Conservation (phyloP, 2,888 invertebrate genomes). For the Philopedon plagiatum region DNA sequence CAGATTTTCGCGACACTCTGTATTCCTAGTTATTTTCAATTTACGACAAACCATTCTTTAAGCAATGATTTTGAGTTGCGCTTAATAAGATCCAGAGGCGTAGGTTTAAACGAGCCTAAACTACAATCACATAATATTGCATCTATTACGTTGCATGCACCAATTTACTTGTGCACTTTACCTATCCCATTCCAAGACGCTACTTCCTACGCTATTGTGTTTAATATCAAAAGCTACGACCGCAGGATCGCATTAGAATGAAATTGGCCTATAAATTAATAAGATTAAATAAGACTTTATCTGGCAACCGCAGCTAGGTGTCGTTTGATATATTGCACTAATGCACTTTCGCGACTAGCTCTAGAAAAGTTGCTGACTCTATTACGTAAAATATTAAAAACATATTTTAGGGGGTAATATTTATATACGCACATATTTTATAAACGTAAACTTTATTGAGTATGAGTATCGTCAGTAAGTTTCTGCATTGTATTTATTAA, state of each 20-base stretch:
- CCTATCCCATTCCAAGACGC: constrained; percentile 6
- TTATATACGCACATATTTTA: too few species aligned
- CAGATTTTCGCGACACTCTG: too few species aligned
- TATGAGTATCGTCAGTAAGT: too few species aligned
- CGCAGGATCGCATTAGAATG: constrained; percentile 34
- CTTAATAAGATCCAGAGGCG: background rate
- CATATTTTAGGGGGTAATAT: too few species aligned
- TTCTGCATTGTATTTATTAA: too few species aligned
- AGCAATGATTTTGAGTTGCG: background rate
- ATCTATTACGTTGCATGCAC: background rate
- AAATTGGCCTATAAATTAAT: constrained; percentile 48
- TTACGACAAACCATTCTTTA: background rate
- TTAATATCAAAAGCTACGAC: constrained; percentile 26
- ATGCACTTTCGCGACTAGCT: constrained; percentile 20
- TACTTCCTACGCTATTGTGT: constrained; percentile 30
- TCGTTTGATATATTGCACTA: constrained; percentile 39
- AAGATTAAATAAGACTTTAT: constrained; percentile 48
- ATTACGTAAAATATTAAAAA: constrained; percentile 4
- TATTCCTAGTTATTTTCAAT: background rate
- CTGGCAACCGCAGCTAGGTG: constrained; percentile 44
- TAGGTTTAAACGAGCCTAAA: background rate
- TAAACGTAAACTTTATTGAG: too few species aligned
- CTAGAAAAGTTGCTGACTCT: background rate
- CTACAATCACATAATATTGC: background rate
- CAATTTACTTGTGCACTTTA: constrained; percentile 17